A percentile compares a stretch with the other conserved stretches of the same genome.
Evolutionary conservation across 1,140 invertebrate species (phyloP).

Genomic region (Tigriopus japonicus): DNA sequence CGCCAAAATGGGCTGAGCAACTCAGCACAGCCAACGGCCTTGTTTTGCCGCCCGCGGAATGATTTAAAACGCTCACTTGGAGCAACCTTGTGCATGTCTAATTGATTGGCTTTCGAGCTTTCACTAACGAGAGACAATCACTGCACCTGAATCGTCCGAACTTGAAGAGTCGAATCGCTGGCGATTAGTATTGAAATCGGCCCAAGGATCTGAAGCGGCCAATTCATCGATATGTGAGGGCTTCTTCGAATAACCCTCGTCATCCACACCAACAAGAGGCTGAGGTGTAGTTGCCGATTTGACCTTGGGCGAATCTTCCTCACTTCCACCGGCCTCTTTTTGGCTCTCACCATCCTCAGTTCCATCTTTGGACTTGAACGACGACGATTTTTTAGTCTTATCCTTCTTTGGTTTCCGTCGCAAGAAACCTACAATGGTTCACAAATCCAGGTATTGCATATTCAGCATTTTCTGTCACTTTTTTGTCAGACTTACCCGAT

Average conservation of each 20-base stretch:
- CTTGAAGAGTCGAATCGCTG: slow-evolving; percentile 76
- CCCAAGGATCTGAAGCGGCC: slow-evolving; percentile 17
- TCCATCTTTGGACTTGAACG: neutral
- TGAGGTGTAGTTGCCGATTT: slow-evolving; percentile 33
- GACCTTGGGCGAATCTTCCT: slow-evolving; percentile 37
- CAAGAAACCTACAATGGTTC: neutral
- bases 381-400: neutral
- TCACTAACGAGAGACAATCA: too few species aligned
- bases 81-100: too few species aligned
- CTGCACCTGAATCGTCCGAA: slow-evolving; percentile 64
- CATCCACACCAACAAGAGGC: slow-evolving; percentile 49
- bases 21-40: too few species aligned
- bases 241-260: slow-evolving; percentile 77
- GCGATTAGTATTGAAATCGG: slow-evolving; percentile 30
- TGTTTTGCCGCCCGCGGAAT: too few species aligned
- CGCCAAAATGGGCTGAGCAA: too few species aligned
- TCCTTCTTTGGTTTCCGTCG: slow-evolving; percentile 3
- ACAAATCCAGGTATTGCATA: too few species aligned
- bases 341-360: neutral
- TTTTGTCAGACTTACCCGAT: too few species aligned
- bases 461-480: too few species aligned
- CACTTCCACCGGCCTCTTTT: slow-evolving; percentile 35
- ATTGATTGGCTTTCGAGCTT: too few species aligned
- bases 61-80: too few species aligned
- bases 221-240: slow-evolving; percentile 43